Base-by-base conservation (phyloP, 37 sponge, comb jelly and placozoan species). In the Bolinopsis microptera region DNA sequence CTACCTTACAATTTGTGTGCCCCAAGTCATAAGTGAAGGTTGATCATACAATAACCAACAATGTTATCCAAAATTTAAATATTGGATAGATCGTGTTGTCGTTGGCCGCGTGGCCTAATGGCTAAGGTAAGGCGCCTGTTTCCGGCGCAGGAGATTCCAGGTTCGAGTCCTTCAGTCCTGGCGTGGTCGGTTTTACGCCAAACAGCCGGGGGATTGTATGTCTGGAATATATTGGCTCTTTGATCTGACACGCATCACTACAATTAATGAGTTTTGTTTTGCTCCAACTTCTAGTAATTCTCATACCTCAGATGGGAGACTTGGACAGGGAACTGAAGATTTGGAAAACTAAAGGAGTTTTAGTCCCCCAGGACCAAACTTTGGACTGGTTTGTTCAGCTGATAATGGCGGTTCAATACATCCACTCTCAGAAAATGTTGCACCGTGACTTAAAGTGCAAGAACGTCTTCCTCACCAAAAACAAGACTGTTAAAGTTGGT, bases 341-440 rank as follows among this genome's bases (percentile, higher is more conserved):
- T 33, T 93, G 95, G 94, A 95, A 94, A 69, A 76, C 94, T 40
- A 38, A 92, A 0, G 92, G 93, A 23, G 94, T 82, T 69, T 76
- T 0, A 8, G 95, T 98, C 41, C 95, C 96, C 1, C 94, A 95
- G 68, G 92, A 94, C 39, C 95, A 96, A 23, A 94, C 97, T 76
- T 35, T 97, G 26, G 97, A 96, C 39, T 98, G 97, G 97, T 97
- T 98, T 86, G 96, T 98, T 36, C 99, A 98, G 92, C 95, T 98
- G 21, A 93, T 98, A 26, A 95, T 96, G 26, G 99, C 99, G 21
- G 83, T 98, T 25, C 92, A 94, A 80, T 98, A 98, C 93, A 97
- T 98, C 30, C 99, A 98, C 86, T 70, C 34, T 31, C 95, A 95
- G 86, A 93, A 95, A 28, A 94, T 98, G 38, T 94, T 98, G 0